Base-by-base conservation (phyloP, 2,888 invertebrate species). In the Deilephila elpenor region DNA sequence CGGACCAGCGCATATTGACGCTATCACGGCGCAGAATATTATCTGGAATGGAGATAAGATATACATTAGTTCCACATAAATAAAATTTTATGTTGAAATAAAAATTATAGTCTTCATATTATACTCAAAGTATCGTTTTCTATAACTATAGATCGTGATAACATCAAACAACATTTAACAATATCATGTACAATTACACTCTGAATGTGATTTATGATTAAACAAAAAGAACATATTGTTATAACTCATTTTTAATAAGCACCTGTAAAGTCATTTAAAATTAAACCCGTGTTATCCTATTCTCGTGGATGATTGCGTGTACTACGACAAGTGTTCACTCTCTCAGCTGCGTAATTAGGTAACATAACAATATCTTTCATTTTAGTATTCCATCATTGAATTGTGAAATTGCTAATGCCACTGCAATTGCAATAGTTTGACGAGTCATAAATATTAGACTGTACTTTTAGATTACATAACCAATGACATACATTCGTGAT, bases 41-140 rank as follows among this genome's bases (percentile, higher is more conserved):
- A 93, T 86, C 95, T 95, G 94, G 78, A 94, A 94, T 83, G 78
- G 75, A 84, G 73, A 86, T 44, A 82, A 77, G 71, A 71, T 37
- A 62, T 61, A 59, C 71, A 44, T 73, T 71, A 78, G 51, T 59
- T 62, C 34, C 11, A 0, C 5, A 17, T 37, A 8, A n/a, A 62
- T 37, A 37, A 34, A 34, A 17, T 25, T 25, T 25, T 25, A 1
- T 29, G 29, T 25, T 4, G 8, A 17, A 2, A 59, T 60, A 5
- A 32, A 14, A 19, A 34, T n/a, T 11, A 64, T 25, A 11, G 44
- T 44, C 44, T 44, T 14, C 37, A 37, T 37, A 37, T 14, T 44
- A 44, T 44, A 44, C 11, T 44, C 14, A 3, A 44, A 44, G 44
- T 14, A 44, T 14, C 44, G 11, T 44, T 44, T 3, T 44, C 14